A percentile compares a stretch with the other conserved stretches of the same genome.
phyloP scores from a whole-genome alignment of 2,113 vertebrate species.

The Scophthalmus maximus region DNA sequence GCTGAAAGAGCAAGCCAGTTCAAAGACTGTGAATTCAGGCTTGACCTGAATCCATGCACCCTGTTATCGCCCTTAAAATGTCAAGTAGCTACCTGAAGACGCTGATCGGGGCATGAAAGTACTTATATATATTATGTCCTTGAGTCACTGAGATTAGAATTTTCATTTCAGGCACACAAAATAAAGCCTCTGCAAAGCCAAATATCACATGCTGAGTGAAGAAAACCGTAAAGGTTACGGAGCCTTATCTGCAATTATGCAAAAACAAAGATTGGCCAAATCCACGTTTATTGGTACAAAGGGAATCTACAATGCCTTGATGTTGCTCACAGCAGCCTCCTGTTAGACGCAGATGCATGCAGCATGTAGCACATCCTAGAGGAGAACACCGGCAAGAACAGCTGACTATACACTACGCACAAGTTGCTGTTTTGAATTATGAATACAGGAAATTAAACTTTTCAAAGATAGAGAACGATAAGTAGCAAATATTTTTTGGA shows the following conservation, averaged over 20 bases:
- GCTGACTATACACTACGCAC: slow-evolving; percentile 64
- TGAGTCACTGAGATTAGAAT: slow-evolving; percentile 72
- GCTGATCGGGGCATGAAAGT: slow-evolving; percentile 77
- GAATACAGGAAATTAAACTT: slow-evolving; percentile 68
- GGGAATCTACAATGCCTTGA: slow-evolving; percentile 65
- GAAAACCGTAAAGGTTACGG: slow-evolving; percentile 77
- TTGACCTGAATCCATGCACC: slow-evolving; percentile 66
- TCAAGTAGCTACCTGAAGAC: slow-evolving; percentile 71
- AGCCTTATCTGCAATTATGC: slow-evolving; percentile 81
- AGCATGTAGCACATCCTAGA: slow-evolving; percentile 72
- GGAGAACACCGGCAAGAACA: slow-evolving; percentile 58
- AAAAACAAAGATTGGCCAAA: slow-evolving; percentile 68
- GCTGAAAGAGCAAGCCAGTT: slow-evolving; percentile 30
- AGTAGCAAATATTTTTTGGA: slow-evolving; percentile 49
- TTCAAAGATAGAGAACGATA: slow-evolving; percentile 57
- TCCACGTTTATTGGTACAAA: slow-evolving; percentile 60
- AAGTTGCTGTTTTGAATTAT: slow-evolving; percentile 66
- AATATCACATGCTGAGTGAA: slow-evolving; percentile 69
- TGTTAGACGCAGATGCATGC: slow-evolving; percentile 25
- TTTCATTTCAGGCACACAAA: slow-evolving; percentile 67
- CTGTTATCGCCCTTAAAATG: slow-evolving; percentile 76
- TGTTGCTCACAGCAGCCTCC: slow-evolving; percentile 49
- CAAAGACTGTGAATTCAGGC: slow-evolving; percentile 59
- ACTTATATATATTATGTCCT: slow-evolving; percentile 76
- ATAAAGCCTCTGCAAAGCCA: slow-evolving; percentile 58